Conservation (phyloP, 2,888 invertebrate genomes). For the Drosophila kanekoi region DNA sequence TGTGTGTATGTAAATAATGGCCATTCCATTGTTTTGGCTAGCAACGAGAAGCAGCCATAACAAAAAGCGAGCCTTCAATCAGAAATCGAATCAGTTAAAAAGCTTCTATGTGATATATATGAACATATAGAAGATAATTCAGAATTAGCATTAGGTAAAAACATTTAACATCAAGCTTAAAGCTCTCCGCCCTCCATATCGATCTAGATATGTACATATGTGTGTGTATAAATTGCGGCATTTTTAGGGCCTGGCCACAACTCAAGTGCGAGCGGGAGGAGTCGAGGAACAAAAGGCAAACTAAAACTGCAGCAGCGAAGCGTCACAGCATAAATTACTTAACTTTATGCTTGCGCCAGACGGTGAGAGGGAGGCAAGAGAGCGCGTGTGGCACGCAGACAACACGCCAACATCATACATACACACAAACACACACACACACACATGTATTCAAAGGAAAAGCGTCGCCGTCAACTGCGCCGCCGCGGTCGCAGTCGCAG, state of each 20-base stretch:
- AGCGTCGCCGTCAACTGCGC: conserved; percentile 20
- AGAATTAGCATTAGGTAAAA: conserved; percentile 8
- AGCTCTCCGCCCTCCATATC: background rate
- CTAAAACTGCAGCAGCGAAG: conserved; percentile 36
- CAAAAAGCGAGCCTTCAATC: conserved; percentile 8
- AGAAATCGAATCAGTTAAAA: conserved; percentile 16
- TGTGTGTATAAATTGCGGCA: background rate
- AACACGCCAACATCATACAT: conserved; percentile 12
- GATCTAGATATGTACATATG: conserved; percentile 1
- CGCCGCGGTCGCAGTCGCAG: conserved; percentile 25
- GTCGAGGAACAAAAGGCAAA: conserved; percentile 28
- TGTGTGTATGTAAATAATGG: conserved; percentile 16
- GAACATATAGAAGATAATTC: background rate
- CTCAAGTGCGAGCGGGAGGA: background rate
- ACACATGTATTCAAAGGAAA: conserved; percentile 8
- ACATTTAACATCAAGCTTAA: background rate
- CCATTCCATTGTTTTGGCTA: conserved; percentile 63
- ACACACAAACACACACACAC: background rate
- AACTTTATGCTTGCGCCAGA: conserved; percentile 44
- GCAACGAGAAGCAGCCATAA: conserved; percentile 40
- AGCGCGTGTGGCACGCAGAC: conserved; percentile 41
- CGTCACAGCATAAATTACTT: conserved; percentile 57
- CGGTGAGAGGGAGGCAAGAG: conserved; percentile 1
- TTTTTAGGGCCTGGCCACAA: conserved; percentile 2
- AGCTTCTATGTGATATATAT: too few species aligned